Evolutionary conservation across 2,113 vertebrate genomes (phyloP), one percentile per base, ranked within the genome.

Genomic region (Rhagologus leucostigma): DNA sequence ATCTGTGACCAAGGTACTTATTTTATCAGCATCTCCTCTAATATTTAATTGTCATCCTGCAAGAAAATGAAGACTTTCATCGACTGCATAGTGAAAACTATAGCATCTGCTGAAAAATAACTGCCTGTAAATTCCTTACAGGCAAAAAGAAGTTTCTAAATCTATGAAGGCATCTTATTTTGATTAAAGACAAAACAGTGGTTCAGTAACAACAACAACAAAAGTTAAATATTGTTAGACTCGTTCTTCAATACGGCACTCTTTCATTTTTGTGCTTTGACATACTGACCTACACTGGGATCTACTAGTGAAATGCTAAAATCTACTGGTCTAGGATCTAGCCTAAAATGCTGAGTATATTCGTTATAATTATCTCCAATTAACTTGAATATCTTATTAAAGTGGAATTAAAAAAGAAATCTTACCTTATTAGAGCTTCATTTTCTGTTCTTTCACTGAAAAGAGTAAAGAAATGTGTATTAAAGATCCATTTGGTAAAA

Each of bases 341-440:
- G 33, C 18, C 24, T n/a, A 27, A 88, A 92, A 68, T 19, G 19
- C 6, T 56, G 12, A 80, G 21, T 6, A 7, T 42, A 87, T 60
- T 39, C 69, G 37, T 65, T 68, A 75, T 75, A 88, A 55, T 42
- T 24, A 57, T 23, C 18, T 77, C 41, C 6, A 50, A 57, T 32
- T 74, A 83, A 74, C 12, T 29, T 46, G 16, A 94, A 21, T 47
- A 75, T n/a, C 26, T 86, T 74, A 81, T 7, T 70, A 6, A 76
- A 60, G 29, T 53, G 23, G n/a, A 92, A 82, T 35, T 15, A 15
- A 15, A 44, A 41, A 82, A 80, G 49, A 65, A 63, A 47, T 18
- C 44, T 95, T 95, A 97, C 89, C 84, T 95, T 77, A 75, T 77
- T 59, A 94, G 64, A 95, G 75, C 71, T 97, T 94, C 95, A 95